phyloP scores from a whole-genome alignment of 2,797 vertebrate genomes.

The Austrolebias charrua region DNA sequence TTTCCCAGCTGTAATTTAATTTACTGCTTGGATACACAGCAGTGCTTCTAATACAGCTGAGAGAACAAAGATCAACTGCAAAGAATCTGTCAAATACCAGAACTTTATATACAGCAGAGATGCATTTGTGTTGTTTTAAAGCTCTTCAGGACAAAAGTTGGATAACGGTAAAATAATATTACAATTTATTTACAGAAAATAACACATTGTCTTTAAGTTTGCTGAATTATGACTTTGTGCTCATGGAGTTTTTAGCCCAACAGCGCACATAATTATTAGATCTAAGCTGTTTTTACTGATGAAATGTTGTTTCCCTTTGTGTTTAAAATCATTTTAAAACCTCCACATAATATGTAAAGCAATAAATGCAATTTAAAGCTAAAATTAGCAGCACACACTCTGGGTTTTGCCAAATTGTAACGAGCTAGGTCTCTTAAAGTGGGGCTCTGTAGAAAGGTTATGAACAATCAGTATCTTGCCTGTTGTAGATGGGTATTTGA shows the following conservation, averaged over 20 bases:
- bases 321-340: not conserved
- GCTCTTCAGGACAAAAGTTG: not conserved
- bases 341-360: not conserved
- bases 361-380: not conserved
- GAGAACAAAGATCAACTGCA: not conserved
- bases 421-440: too few species aligned
- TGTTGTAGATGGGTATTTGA: too few species aligned
- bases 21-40: conserved; percentile 11
- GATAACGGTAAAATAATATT: not conserved
- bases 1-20: not conserved
- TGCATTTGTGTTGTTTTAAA: not conserved
- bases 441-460: too few species aligned
- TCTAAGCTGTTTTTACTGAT: not conserved
- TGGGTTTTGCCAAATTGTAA: not conserved
- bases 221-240: not conserved
- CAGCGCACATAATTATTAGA: not conserved
- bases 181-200: conserved; percentile 3
- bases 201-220: not conserved
- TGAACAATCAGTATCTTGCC: too few species aligned
- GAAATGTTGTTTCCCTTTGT: not conserved
- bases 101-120: not conserved
- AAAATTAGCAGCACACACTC: not conserved
- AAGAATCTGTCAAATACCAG: not conserved
- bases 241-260: not conserved
- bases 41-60: not conserved